These are phyloP conservation scores for Epiperipatus broadwayi DNA, from an alignment of 2,888 invertebrate species.

Conservation along the genomic window DNA sequence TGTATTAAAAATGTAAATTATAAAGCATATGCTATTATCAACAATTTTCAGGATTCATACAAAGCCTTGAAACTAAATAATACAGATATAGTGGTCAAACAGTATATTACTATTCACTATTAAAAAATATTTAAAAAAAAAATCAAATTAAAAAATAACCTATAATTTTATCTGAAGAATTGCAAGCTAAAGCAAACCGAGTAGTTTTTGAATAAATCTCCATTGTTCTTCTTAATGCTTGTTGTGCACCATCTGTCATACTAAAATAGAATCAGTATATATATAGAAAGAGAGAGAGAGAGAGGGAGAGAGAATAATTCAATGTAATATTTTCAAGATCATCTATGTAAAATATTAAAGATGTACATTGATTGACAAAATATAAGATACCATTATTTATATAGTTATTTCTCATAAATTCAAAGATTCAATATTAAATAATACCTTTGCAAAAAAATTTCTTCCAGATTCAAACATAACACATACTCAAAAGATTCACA, in stretches of 20 bases:
- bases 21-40: too few relatives aligned
- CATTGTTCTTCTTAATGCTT: slow-evolving; percentile 92
- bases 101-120: not conserved
- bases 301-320: not conserved
- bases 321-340: not conserved
- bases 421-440: too few relatives aligned
- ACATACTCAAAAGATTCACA: too few relatives aligned
- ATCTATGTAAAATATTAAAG: not conserved
- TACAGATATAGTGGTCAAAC: too few relatives aligned
- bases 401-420: too few relatives aligned
- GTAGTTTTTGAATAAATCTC: slow-evolving; percentile 94
- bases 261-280: slow-evolving; percentile 32
- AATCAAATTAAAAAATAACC: slow-evolving; percentile 23
- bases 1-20: too few relatives aligned
- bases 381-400: not conserved
- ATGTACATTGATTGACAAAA: not conserved
- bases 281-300: slow-evolving; percentile 1
- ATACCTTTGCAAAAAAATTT: too few relatives aligned
- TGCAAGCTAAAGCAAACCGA: slow-evolving; percentile 90
- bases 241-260: slow-evolving; percentile 98
- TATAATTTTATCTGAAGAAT: slow-evolving; percentile 94
- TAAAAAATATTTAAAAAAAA: not conserved
- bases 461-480: too few relatives aligned
- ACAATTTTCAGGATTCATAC: too few relatives aligned
- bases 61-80: too few relatives aligned